These are phyloP conservation scores for Conus ventricosus DNA, from an alignment of 1,140 invertebrate genomes.

Conservation along the genomic window DNA sequence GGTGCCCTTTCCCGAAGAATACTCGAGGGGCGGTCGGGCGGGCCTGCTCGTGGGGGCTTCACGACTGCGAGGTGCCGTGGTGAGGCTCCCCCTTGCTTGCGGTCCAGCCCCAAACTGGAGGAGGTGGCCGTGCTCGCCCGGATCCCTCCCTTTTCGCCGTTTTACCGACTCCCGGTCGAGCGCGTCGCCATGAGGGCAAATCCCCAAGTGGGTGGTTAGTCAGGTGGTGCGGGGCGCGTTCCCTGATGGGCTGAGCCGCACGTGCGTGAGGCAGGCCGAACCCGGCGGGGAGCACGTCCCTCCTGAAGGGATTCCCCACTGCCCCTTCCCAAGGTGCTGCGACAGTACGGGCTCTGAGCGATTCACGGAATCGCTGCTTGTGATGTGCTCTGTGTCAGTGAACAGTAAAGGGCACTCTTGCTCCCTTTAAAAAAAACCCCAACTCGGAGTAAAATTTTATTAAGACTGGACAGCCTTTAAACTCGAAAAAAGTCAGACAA, in stretches of 20 bases:
- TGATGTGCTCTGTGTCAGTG: no score
- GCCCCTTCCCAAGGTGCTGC: constrained; percentile 53
- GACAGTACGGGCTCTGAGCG: constrained; percentile 54
- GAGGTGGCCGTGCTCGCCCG: constrained; percentile 64
- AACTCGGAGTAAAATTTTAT: no score
- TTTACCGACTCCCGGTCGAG: constrained; percentile 52
- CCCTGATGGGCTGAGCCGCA: constrained; percentile 56
- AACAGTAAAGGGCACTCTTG: no score
- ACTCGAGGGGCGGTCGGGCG: constrained; percentile 40
- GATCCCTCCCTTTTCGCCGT: constrained; percentile 65
- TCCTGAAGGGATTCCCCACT: constrained; percentile 55
- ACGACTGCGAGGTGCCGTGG: constrained; percentile 63
- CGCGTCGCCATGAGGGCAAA: constrained; percentile 48
- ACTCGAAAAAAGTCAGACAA: no score
- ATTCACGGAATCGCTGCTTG: constrained; percentile 33
- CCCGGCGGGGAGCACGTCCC: constrained; percentile 59
- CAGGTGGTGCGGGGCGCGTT: constrained; percentile 45
- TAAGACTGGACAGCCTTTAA: no score
- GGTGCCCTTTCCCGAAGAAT: constrained; percentile 57
- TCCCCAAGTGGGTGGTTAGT: constrained; percentile 54
- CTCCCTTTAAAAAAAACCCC: no score
- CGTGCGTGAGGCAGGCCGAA: constrained; percentile 57
- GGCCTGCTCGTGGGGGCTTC: constrained; percentile 67
- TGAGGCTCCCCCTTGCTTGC: constrained; percentile 62
- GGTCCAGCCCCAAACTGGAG: constrained; percentile 59